Evolutionary conservation across 2,113 vertebrate species (phyloP), one percentile per base, ranked within the genome.

Genomic region (Indri indri): DNA sequence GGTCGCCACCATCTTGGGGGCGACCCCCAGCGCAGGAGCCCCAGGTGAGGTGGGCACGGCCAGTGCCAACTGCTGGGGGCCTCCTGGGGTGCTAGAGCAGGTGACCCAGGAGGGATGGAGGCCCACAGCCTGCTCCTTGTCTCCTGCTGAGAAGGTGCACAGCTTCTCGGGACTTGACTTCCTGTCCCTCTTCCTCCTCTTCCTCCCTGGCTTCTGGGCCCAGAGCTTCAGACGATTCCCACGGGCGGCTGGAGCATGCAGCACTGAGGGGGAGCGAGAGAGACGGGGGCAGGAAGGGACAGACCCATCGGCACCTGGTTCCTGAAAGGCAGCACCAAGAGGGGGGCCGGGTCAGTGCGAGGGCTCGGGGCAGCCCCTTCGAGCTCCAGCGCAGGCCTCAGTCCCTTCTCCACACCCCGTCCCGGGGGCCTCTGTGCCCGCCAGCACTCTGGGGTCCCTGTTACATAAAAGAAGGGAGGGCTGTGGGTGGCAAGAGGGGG

Each of bases 261-360:
- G 37, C 90, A 50, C 87, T n/a, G 95, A 81, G 52, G 45, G 71
- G 89, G 70, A 94, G 93, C 85, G n/a, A 73, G 89, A 96, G 90
- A 98, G 98, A 88, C 45, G 52, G 84, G 5, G 40, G 70, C 98
- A 16, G 3, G 96, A 88, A 96, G 2, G 95, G 95, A 97, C 81
- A 93, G 92, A 98, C 97, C 98, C 99, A 98, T 99, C 98, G 98
- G 99, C 98, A 98, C 98, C 96, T 97, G 97, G 98, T 98, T 98
- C 99, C 99, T 98, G 98, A 98, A 99, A 98, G 98, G 97, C 98
- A 98, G 98, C 98, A 96, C 97, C 23, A 30, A 97, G 92, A 98
- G 91, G 95, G 85, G 82, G 85, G 97, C 97, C 50, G 52, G 94
- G 97, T 99, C 96, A 98, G 94, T 83, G 94, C 34, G 74, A 84